Evolutionary conservation across 1,140 invertebrate genomes (phyloP).

Genomic region (Notospermus geniculatus): DNA sequence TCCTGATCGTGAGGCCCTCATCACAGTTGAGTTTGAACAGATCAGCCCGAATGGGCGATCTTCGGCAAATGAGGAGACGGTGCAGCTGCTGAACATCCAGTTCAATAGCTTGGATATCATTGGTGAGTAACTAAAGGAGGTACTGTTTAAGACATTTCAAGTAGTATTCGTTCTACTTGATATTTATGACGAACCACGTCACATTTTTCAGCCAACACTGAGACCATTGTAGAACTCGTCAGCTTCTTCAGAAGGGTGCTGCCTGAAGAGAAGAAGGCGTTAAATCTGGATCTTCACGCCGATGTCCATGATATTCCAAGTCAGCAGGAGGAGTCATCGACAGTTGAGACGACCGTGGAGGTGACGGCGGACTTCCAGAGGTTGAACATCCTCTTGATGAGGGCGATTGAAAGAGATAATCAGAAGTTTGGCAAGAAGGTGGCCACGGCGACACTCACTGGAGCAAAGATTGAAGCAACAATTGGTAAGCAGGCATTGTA

Average conservation of each 20-base stretch:
- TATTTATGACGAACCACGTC: no score
- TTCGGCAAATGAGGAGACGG: constrained; percentile 59
- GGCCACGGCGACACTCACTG: constrained; percentile 86
- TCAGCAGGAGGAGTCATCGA: not conserved
- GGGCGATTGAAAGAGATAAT: constrained; percentile 73
- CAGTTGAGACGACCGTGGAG: constrained; percentile 62
- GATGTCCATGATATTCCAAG: no score
- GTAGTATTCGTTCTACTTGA: no score
- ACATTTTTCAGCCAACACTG: constrained; percentile 76
- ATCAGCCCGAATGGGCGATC: constrained; percentile 62
- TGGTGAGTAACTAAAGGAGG: constrained; percentile 58
- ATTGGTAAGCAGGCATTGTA: constrained; percentile 82
- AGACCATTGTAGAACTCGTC: constrained; percentile 88
- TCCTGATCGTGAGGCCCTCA: constrained; percentile 70
- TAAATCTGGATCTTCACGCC: no score
- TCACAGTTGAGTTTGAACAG: constrained; percentile 76
- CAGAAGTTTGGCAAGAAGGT: constrained; percentile 79
- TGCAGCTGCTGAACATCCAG: constrained; percentile 79
- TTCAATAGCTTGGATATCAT: constrained; percentile 95
- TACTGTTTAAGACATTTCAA: no score
- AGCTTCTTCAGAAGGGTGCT: constrained; percentile 78
- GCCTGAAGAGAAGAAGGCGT: constrained; percentile 42
- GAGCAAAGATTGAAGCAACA: constrained; percentile 85
- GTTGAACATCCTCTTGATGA: constrained; percentile 80
- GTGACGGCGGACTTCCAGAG: constrained; percentile 90